Evolutionary conservation across 2,888 invertebrate genomes (phyloP), one percentile per base, ranked within the genome.

Genomic region (Pristionchus fissidentatus): DNA sequence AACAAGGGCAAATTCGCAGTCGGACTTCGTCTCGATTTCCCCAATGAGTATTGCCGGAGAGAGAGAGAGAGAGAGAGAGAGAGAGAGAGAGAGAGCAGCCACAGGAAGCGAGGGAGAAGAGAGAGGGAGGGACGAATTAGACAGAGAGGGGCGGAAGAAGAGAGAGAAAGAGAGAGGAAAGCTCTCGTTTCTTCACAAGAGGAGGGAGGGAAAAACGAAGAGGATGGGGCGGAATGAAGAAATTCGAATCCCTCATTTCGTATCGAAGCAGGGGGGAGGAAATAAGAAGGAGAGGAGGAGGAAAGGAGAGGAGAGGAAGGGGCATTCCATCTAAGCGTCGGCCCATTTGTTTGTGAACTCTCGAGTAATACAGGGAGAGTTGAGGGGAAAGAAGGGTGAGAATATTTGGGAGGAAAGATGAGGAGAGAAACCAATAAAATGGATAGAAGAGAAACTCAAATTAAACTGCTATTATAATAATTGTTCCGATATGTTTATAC

Each of bases 191-290:
- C 66, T 60, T 35, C 62, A 32, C 62, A 35, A 32, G 32, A 26
- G 29, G 35, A 66, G 66, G 32, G 43, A 32, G 13, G 29, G 73
- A 41, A 62, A 62, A 22, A 70, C 70, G 70, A 70, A 70, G 70
- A 70, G 66, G 26, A 52, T 52, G 26, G 22, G 32, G n/a, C 49
- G 52, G 49, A 55, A 77, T 55, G 77, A 77, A 49, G 35, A 55
- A 77, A 77, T 77, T 52, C 52, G 77, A 77, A 77, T 32, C 77
- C 35, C 52, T 77, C 52, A 77, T 52, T 77, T 52, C 77, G 77
- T n/a, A 55, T 52, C 32, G 52, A 46, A 52, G 32, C 43, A 46
- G 38, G 41, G 35, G 22, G 49, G n/a, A 77, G n/a, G 49, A 55
- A 77, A 55, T 35, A 55, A 52, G 52, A 52, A 19, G 19, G 52